Evolutionary conservation across 2,888 invertebrate genomes (phyloP), one percentile per base, ranked within the genome.

Genomic region (Pandemis corylana): DNA sequence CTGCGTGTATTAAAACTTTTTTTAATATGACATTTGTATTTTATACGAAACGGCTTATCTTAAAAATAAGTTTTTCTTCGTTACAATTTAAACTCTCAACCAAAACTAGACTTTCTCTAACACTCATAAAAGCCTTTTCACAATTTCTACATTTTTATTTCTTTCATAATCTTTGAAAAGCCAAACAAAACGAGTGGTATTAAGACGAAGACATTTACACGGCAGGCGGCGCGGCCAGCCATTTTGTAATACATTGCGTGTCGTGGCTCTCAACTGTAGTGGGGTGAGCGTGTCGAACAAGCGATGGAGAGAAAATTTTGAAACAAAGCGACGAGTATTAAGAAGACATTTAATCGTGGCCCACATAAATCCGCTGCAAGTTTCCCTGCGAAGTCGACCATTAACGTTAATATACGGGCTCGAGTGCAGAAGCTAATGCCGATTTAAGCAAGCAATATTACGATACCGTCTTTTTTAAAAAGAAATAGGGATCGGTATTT

Each of bases 351-450:
- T 76, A 78, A 78, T 76, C 74, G 71, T 70, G 76, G 77, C 77
- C 79, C 72, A 72, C 77, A 80, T 80, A 82, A 81, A 82, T 80
- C 78, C 69, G 59, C 5, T 2, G 64, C 46, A 70, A 66, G 62
- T 64, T 75, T 68, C 42, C 70, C 75, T 74, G 75, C 63, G 72
- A 67, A 4, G 59, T 59, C 77, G 76, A 80, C 80, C 83, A 82
- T 85, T 84, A 83, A 80, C 81, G 59, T 76, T 84, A 81, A 85
- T 82, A 81, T 84, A 85, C 77, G 80, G 78, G 76, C 71, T 68
- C 71, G 75, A 78, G 81, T 79, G 79, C 80, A 79, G 71, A 67
- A 77, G 80, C 81, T 84, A 84, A 85, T 82, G 82, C 80, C 80
- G 78, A 79, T 82, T 83, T 84, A 83, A 83, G 78, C 80, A 78